phyloP scores from a whole-genome alignment of 2,797 vertebrate genomes.

The Tenualosa thibaudeaui region DNA sequence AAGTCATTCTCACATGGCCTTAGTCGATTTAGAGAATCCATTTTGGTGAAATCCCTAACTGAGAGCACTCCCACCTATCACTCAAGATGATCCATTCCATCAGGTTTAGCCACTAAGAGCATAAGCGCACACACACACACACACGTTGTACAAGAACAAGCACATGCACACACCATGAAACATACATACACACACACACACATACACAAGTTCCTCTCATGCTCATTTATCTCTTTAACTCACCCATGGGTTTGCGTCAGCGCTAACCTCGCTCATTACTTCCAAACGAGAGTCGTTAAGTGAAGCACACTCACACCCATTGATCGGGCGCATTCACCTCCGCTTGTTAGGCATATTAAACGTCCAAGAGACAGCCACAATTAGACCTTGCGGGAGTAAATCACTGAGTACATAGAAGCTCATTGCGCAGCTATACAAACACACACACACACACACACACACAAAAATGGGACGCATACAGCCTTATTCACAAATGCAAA shows the following conservation, averaged over 20 bases:
- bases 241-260: slow-evolving; percentile 64
- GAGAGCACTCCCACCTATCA: slow-evolving; percentile 40
- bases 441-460: slow-evolving; percentile 25
- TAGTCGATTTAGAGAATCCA: slow-evolving; percentile 34
- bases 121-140: slow-evolving; percentile 23
- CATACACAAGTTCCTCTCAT: slow-evolving; percentile 15
- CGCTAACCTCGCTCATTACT: slow-evolving; percentile 73
- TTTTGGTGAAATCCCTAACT: slow-evolving; percentile 40
- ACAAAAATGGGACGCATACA: slow-evolving; percentile 34
- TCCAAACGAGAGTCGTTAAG: slow-evolving; percentile 67
- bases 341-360: slow-evolving; percentile 56
- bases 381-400: slow-evolving; percentile 66
- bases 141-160: background rate
- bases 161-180: background rate
- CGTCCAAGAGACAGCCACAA: slow-evolving; percentile 54
- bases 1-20: slow-evolving; percentile 20
- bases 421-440: background rate
- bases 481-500: slow-evolving; percentile 39
- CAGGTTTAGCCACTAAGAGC: slow-evolving; percentile 25
- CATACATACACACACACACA: slow-evolving; percentile 5
- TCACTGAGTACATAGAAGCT: slow-evolving; percentile 47
- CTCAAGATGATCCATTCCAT: slow-evolving; percentile 36
- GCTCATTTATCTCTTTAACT: slow-evolving; percentile 63
- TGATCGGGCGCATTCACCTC: slow-evolving; percentile 54
- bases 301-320: slow-evolving; percentile 56